Evolutionary conservation across 2,888 invertebrate genomes (phyloP).

Genomic region (Leptothorax acervorum): DNA sequence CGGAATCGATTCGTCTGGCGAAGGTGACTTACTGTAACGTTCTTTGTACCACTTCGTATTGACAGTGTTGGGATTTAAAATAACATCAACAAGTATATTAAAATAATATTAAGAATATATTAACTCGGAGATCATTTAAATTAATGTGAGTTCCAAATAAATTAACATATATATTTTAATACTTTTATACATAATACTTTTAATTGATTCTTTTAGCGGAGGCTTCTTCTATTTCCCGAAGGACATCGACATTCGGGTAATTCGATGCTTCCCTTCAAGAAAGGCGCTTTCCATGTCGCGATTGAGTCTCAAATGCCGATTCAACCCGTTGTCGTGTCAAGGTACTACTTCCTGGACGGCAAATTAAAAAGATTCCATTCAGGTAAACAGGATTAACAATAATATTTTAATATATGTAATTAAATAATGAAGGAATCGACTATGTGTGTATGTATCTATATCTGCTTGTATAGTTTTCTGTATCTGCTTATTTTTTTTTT

Average conservation of each 20-base stretch:
- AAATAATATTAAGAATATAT: background rate
- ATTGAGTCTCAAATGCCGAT: conserved; percentile 93
- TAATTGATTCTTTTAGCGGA: conserved; percentile 86
- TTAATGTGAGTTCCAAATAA: background rate
- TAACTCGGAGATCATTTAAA: background rate
- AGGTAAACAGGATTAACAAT: conserved; percentile 86
- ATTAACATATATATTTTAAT: background rate
- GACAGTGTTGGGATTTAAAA: background rate
- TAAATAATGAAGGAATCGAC: background rate
- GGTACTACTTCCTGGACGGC: conserved; percentile 91
- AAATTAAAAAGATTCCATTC: conserved; percentile 89
- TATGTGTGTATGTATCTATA: background rate
- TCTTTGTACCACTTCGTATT: background rate
- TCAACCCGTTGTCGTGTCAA: conserved; percentile 95
- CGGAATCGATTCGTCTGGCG: conserved; percentile 88
- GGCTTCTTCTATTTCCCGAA: conserved; percentile 96
- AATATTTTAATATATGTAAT: background rate
- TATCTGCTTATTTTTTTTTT: background rate
- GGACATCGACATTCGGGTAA: conserved; percentile 94
- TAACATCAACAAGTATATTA: conserved; percentile 1
- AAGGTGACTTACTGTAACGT: conserved; percentile 86
- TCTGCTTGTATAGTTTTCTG: background rate
- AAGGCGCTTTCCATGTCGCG: conserved; percentile 96
- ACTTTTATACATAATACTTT: background rate
- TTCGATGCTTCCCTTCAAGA: conserved; percentile 95